Percentiles rank a stretch among this genome's conserved stretches.
These are phyloP conservation scores for Acanthaster planci DNA, from an alignment of 35 echinoderm and acorn worm species.

Conservation along the genomic window DNA sequence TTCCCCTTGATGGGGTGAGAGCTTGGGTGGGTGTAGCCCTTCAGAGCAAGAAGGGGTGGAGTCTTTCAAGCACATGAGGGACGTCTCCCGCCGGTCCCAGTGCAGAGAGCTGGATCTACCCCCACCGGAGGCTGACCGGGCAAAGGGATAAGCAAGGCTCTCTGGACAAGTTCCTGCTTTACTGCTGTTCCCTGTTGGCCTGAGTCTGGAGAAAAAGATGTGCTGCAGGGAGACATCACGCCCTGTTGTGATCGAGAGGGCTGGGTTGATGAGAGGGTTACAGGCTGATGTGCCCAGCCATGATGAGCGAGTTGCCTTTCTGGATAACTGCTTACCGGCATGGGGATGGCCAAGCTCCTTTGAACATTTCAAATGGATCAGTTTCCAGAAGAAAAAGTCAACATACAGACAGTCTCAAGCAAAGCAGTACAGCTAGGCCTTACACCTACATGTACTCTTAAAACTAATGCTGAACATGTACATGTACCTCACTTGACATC, in stretches of 20 bases:
- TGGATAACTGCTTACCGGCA: background rate
- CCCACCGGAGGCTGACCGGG: background rate
- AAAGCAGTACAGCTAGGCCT: background rate
- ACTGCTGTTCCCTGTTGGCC: too few species aligned
- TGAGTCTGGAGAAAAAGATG: background rate
- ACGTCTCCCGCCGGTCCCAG: conserved; percentile 45
- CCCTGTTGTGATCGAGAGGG: background rate
- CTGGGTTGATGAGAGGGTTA: background rate
- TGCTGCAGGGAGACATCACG: background rate
- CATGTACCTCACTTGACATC: too few species aligned
- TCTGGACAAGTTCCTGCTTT: background rate
- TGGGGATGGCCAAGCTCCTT: background rate
- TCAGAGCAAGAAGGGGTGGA: background rate
- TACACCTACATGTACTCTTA: background rate
- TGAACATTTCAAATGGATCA: too few species aligned
- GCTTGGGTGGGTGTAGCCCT: background rate
- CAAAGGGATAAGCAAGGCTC: too few species aligned
- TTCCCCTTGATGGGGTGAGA: background rate
- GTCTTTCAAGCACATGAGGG: conserved; percentile 48
- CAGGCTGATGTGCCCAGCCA: background rate
- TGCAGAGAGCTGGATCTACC: conserved; percentile 41
- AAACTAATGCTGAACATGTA: too few species aligned
- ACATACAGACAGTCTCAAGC: background rate
- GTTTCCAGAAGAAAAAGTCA: background rate
- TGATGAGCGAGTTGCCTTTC: background rate